phyloP scores from a whole-genome alignment of 2,888 invertebrate species.

The Abscondita cerata region DNA sequence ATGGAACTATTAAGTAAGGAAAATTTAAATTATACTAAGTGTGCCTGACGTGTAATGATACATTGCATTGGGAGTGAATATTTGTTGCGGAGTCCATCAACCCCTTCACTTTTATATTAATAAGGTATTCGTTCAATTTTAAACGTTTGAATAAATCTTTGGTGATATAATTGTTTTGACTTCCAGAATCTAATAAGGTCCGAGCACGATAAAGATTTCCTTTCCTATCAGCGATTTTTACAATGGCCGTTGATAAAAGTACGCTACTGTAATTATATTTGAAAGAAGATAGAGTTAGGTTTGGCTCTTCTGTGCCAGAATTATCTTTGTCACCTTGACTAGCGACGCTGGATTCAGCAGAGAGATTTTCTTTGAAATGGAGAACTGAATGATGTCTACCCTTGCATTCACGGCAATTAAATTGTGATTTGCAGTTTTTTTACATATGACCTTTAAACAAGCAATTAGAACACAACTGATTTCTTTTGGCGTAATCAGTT shows the following conservation, averaged over 20 bases:
- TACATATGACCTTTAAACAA: slow-evolving; percentile 21
- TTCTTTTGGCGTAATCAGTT: slow-evolving; percentile 16
- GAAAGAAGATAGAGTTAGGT: no score
- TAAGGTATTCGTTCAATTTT: slow-evolving; percentile 7
- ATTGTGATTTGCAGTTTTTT: slow-evolving; percentile 18
- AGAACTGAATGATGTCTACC: slow-evolving; percentile 30
- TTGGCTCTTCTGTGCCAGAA: no score
- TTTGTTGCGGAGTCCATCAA: slow-evolving; percentile 15
- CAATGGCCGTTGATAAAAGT: slow-evolving; percentile 25
- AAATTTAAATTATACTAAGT: slow-evolving; percentile 14
- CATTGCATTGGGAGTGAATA: slow-evolving; percentile 5
- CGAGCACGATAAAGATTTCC: slow-evolving; percentile 11
- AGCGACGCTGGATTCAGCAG: no score
- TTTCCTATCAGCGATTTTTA: slow-evolving; percentile 11
- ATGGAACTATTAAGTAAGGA: slow-evolving; percentile 19
- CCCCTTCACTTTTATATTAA: slow-evolving; percentile 23
- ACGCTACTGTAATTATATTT: slow-evolving; percentile 1
- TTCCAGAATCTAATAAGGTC: slow-evolving; percentile 29
- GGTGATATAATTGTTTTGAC: slow-evolving; percentile 29
- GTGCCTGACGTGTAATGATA: slow-evolving; percentile 17
- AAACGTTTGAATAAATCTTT: slow-evolving; percentile 14
- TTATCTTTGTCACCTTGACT: no score
- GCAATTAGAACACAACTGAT: slow-evolving; percentile 32
- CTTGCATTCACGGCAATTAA: slow-evolving; percentile 19
- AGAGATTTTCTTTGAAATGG: slow-evolving; percentile 11